Base-by-base conservation (phyloP, 1,140 invertebrate species). In the Tetraneura akinire region DNA sequence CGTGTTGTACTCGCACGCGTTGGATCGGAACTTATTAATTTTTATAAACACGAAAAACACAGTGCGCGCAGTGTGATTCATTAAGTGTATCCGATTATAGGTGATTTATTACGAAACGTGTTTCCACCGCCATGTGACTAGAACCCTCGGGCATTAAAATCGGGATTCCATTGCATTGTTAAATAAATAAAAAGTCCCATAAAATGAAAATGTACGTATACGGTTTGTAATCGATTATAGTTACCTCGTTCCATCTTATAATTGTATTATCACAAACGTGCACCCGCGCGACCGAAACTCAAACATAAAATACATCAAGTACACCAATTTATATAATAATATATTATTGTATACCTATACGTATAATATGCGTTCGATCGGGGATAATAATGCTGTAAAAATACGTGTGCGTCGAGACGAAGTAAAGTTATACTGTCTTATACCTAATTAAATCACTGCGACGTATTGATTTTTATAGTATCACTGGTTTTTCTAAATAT, bases 131-230 rank as follows among this genome's bases (percentile, higher is more conserved):
- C 29, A 3, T 14, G 26, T 23, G 60, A 32, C 26, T 62, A 26
- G 60, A 62, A 14, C 60, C 26, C 26, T 0, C 16, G 29, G 60
- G 60, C n/a, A 62, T 62, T 32, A 32, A 62, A 62, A 62, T 32
- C 60, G 60, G 60, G 32, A 37, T 14, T 32, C 29, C 8, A 32
- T n/a, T 18, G 60, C 16, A 32, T 62, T 62, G 60, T 62, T 32
- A 62, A n/a, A 62, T 62, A 62, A 62, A 62, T 62, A 62, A 62
- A 29, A 32, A 62, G 29, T 62, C 60, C 60, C 60, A 37, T 62
- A 62, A 62, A 29, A 62, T 29, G 60, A 62, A 62, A 29, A 62
- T 29, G 60, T 62, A 62, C 60, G 60, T 29, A 26, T 62, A 62
- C 60, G 60, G 26, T 62, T 62, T 32, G 26, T 62, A 62, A 62